Conservation (phyloP, 2,113 vertebrate genomes). For the Brevimyrus niger region DNA sequence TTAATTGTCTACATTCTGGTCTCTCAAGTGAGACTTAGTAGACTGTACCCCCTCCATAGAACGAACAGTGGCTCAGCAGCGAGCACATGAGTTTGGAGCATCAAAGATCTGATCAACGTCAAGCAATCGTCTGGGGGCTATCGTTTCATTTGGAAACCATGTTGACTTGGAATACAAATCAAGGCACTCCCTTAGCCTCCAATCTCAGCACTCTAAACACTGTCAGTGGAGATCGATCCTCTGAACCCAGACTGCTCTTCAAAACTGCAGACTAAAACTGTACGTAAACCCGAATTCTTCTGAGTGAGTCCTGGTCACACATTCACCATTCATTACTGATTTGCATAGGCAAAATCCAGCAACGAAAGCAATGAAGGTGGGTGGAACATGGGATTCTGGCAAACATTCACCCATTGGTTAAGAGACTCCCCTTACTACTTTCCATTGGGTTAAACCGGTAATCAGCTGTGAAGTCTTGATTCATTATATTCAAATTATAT, state of each 20-base stretch:
- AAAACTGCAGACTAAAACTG: not conserved
- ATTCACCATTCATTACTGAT: not conserved
- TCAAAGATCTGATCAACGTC: not conserved
- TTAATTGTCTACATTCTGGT: not conserved
- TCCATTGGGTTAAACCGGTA: not conserved
- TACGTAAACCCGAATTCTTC: not conserved
- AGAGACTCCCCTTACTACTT: not conserved
- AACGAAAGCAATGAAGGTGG: not conserved
- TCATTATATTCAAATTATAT: not conserved
- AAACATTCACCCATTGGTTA: not conserved
- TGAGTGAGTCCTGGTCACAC: not conserved
- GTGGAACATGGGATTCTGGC: not conserved
- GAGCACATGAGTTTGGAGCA: not conserved
- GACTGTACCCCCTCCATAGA: not conserved
- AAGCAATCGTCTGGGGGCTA: not conserved
- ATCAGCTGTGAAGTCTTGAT: not conserved
- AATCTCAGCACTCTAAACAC: not conserved
- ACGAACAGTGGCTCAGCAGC: not conserved
- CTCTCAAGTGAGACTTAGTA: not conserved
- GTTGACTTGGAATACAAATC: not conserved
- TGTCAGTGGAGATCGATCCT: not conserved
- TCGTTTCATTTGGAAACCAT: not conserved
- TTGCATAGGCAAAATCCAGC: not conserved
- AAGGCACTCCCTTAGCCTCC: not conserved
- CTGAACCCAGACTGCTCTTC: not conserved